A percentile compares a stretch with the other conserved stretches of the same genome.
phyloP scores from a whole-genome alignment of 2,888 invertebrate genomes.

The Harmothoe impar region DNA sequence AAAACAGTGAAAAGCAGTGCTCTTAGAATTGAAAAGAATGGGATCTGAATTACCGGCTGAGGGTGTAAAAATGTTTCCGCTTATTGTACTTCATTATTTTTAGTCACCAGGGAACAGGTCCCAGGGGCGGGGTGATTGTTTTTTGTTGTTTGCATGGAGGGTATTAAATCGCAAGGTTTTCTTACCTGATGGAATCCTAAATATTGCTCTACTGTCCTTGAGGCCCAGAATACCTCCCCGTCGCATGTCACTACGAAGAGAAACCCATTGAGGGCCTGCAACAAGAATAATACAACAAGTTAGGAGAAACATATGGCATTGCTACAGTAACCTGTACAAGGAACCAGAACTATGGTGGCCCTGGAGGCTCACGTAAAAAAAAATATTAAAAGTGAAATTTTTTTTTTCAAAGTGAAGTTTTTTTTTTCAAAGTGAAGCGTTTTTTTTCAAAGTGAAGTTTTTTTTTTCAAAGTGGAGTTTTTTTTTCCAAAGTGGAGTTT shows the following conservation, averaged over 20 bases:
- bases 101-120: not conserved
- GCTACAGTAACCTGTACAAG: not conserved
- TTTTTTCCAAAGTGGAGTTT: no score
- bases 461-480: no score
- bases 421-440: no score
- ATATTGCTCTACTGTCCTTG: conserved; percentile 99
- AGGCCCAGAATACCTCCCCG: conserved; percentile 99
- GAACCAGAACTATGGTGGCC: conserved; percentile 40
- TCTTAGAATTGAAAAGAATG: not conserved
- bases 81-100: not conserved
- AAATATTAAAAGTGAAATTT: no score
- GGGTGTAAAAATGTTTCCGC: not conserved
- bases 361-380: conserved; percentile 63
- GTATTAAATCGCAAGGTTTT: conserved; percentile 15
- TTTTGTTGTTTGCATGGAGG: not conserved
- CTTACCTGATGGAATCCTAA: conserved; percentile 99
- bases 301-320: not conserved
- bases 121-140: conserved; percentile 36
- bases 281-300: conserved; percentile 63
- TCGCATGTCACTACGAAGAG: conserved; percentile 99
- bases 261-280: conserved; percentile 97
- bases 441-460: no score
- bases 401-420: no score
- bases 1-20: not conserved
- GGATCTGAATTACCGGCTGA: conserved; percentile 7